Evolutionary conservation across 1,140 invertebrate genomes (phyloP).

Genomic region (Drosophila tristis): DNA sequence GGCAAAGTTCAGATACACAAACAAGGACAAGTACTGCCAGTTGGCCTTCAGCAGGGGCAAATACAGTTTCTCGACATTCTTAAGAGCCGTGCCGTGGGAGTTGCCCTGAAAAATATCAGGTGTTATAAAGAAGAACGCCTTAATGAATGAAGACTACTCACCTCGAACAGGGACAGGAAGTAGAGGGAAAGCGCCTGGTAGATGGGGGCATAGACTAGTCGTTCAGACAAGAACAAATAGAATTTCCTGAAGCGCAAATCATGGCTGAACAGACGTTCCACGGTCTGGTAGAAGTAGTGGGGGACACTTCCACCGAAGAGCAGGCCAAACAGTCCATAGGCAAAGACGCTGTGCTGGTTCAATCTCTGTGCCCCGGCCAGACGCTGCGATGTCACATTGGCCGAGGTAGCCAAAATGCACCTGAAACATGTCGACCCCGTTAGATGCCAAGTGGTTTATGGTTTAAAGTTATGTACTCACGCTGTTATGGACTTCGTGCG

Average conservation of each 20-base stretch:
- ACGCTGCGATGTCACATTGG: constrained; percentile 88
- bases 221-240: constrained; percentile 87
- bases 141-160: constrained; percentile 46
- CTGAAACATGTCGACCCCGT: constrained; percentile 79
- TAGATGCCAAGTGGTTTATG: not conserved
- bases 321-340: constrained; percentile 89
- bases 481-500: constrained; percentile 90
- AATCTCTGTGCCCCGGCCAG: constrained; percentile 86
- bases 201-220: constrained; percentile 88
- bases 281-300: constrained; percentile 88
- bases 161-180: constrained; percentile 88
- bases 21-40: constrained; percentile 89
- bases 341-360: constrained; percentile 87
- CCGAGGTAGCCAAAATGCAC: constrained; percentile 87
- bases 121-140: not conserved
- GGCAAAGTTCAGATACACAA: constrained; percentile 89
- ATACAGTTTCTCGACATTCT: constrained; percentile 87
- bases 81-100: constrained; percentile 86
- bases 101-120: constrained; percentile 85
- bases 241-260: constrained; percentile 74
- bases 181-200: constrained; percentile 89
- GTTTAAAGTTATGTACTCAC: constrained; percentile 84
- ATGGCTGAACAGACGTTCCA: constrained; percentile 85
- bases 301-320: constrained; percentile 90
- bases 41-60: constrained; percentile 87